Conservation (phyloP, 2,888 invertebrate species). For the Meiosimyza decipiens region DNA sequence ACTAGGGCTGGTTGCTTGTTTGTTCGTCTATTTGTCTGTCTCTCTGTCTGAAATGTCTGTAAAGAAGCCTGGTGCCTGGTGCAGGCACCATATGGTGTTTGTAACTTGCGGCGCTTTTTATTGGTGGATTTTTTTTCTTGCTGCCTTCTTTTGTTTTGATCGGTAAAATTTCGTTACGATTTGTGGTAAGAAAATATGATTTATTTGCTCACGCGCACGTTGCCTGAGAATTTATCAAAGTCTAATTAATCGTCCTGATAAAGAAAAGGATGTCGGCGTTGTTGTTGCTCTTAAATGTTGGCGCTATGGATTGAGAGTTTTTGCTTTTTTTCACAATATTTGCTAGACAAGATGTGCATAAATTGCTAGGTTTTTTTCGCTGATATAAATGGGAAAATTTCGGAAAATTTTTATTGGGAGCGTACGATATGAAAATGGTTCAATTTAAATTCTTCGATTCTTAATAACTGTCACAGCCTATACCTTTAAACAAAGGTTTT, state of each 20-base stretch:
- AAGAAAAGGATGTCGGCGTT: conserved; percentile 33
- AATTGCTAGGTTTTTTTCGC: background rate
- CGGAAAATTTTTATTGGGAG: background rate
- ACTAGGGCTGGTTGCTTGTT: background rate
- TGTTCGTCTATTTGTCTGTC: background rate
- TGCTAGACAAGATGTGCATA: background rate
- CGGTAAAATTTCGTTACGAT: conserved; percentile 46
- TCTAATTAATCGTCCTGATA: conserved; percentile 50
- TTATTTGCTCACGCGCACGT: conserved; percentile 64
- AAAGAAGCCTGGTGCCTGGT: conserved; percentile 14
- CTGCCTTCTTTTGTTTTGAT: conserved; percentile 43
- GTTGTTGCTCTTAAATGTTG: conserved; percentile 39
- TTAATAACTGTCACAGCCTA: no score
- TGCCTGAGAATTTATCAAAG: conserved; percentile 50
- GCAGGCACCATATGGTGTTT: conserved; percentile 34
- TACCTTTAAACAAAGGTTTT: no score
- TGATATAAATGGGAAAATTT: background rate
- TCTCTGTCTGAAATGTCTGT: conserved; percentile 2
- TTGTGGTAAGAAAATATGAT: conserved; percentile 55
- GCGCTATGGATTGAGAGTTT: background rate
- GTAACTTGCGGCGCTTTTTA: conserved; percentile 59
- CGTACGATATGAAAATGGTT: no score
- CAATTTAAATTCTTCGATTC: no score
- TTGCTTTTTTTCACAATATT: background rate
- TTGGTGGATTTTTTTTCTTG: conserved; percentile 23